These are phyloP conservation scores for Drosophila virilis DNA, from an alignment of 1,140 invertebrate genomes.

Conservation along the genomic window DNA sequence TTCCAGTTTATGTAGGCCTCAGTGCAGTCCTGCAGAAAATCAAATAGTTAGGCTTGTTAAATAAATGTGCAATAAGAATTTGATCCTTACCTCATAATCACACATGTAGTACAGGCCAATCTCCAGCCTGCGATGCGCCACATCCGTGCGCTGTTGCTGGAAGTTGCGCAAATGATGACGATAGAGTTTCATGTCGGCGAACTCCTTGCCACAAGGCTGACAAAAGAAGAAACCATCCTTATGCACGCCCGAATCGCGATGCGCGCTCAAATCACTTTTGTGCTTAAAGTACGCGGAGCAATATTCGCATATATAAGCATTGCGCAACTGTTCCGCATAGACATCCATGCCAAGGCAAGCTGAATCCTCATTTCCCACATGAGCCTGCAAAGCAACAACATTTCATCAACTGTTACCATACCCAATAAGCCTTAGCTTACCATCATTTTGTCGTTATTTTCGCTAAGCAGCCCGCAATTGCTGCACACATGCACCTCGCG, in stretches of 20 bases:
- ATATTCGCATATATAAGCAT: conserved; percentile 70
- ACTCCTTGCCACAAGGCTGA: conserved; percentile 59
- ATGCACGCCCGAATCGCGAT: conserved; percentile 63
- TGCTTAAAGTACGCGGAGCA: conserved; percentile 65
- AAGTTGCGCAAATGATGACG: conserved; percentile 68
- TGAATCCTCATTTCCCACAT: conserved; percentile 22
- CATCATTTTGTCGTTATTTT: conserved; percentile 36
- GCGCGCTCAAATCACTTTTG: conserved; percentile 50
- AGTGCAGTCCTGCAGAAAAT: conserved; percentile 49
- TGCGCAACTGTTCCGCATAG: conserved; percentile 43
- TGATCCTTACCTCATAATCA: conserved; percentile 51
- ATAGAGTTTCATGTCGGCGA: conserved; percentile 64
- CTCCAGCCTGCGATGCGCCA: conserved; percentile 46
- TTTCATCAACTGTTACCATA: neutral
- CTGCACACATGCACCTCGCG: conserved; percentile 56
- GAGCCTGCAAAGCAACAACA: conserved; percentile 7
- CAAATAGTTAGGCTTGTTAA: neutral
- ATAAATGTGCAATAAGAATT: neutral
- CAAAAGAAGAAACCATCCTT: conserved; percentile 60
- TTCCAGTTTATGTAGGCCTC: conserved; percentile 69
- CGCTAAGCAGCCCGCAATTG: conserved; percentile 62
- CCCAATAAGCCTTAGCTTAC: conserved; percentile 19
- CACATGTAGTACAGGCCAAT: conserved; percentile 70
- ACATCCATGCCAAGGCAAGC: conserved; percentile 43
- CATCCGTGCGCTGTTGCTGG: conserved; percentile 52